Evolutionary conservation across 2,797 vertebrate species (phyloP), one percentile per base, ranked within the genome.

Genomic region (Mormyrops attenuatus): DNA sequence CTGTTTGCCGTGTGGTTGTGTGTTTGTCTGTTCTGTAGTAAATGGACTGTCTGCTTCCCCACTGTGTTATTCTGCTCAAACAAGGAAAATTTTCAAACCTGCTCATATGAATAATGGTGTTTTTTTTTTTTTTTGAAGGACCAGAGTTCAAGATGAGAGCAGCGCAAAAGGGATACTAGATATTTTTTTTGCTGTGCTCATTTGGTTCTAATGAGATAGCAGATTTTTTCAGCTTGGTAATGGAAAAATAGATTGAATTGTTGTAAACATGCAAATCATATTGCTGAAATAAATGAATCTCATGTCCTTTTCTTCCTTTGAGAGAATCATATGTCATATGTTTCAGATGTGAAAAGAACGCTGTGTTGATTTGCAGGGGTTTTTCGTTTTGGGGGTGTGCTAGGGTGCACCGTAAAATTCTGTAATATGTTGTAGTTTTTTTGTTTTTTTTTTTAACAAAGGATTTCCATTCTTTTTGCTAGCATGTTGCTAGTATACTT

Each of bases 231-330:
- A 63, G 22, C 26, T 50, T 89, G 88, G 82, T 63, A n/a, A 85
- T 85, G 82, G 77, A 89, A 50, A 38, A 57, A 38, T 87, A 38
- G 85, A 34, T 85, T 50, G 52, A 85, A 63, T 66, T 85, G 20
- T 69, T 63, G 60, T 66, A 50, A 66, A 85, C 53, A 63, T 82
- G 57, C 57, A 89, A 85, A 85, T 63, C 80, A 60, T 60, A 60
- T 47, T 85, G 55, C 20, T 89, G 88, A 53, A 89, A 63, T 85
- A 88, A 88, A 80, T 84, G 88, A 50, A 69, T 89, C 49, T 85
- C 49, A 52, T 84, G 88, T 84, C 44, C 15, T 47, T 60, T 60
- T n/a, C 30, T 22, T 47, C 34, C n/a, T 84, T 77, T 89, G 73
- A 34, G 69, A 52, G 82, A 49, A 52, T 50, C 49, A 13, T 85